phyloP scores from a whole-genome alignment of 1,140 invertebrate species.

The Pseudomyrmex sp. region DNA sequence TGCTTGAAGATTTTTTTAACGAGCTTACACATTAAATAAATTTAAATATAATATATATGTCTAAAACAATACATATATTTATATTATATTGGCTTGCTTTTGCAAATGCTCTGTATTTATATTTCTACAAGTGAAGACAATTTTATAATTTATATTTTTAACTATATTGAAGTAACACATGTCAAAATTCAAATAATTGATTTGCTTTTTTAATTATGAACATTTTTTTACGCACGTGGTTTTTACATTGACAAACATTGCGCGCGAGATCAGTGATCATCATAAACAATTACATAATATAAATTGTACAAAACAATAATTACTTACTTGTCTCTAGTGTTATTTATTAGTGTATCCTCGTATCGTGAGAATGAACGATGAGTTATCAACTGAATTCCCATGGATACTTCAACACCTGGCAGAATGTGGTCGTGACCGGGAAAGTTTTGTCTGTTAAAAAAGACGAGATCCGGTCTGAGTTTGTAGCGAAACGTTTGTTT shows the following conservation, averaged over 20 bases:
- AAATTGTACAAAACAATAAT: slow-evolving; percentile 49
- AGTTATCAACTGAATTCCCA: slow-evolving; percentile 84
- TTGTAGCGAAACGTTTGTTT: slow-evolving; percentile 48
- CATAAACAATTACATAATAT: too few relatives aligned
- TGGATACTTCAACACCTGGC: slow-evolving; percentile 83
- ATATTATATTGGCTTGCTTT: too few relatives aligned
- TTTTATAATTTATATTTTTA: too few relatives aligned
- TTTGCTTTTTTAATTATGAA: too few relatives aligned
- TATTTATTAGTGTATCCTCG: slow-evolving; percentile 68
- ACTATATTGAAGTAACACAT: too few relatives aligned
- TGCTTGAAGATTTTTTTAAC: background rate
- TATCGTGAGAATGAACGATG: slow-evolving; percentile 82
- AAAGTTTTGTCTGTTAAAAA: slow-evolving; percentile 77
- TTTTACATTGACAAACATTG: too few relatives aligned
- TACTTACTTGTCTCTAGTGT: slow-evolving; percentile 42
- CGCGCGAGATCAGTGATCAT: too few relatives aligned
- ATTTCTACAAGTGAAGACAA: too few relatives aligned
- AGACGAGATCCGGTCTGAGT: slow-evolving; percentile 41
- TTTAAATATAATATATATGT: too few relatives aligned
- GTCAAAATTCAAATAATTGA: too few relatives aligned
- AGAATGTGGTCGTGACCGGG: slow-evolving; percentile 67
- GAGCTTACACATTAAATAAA: background rate
- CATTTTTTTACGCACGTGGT: background rate
- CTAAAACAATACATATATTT: too few relatives aligned
- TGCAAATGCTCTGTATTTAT: too few relatives aligned